phyloP scores from a whole-genome alignment of 2,113 vertebrate genomes.

The Aegotheles bennettii region DNA sequence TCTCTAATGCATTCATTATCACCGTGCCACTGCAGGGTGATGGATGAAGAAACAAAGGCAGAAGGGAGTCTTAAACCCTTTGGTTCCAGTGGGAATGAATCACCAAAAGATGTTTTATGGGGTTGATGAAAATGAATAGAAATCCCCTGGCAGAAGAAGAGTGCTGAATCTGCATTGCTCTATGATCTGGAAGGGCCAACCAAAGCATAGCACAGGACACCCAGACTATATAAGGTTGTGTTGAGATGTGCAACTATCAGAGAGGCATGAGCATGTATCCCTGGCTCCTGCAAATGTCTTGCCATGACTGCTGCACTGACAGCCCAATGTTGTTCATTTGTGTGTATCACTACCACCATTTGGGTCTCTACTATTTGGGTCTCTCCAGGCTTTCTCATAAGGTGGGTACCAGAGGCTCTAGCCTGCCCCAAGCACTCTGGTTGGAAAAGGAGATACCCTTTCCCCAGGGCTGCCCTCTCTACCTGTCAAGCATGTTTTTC shows the following conservation, averaged over 20 bases:
- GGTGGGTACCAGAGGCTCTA: background rate
- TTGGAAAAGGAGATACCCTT: background rate
- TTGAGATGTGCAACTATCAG: background rate
- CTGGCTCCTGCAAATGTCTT: background rate
- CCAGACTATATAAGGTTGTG: too few species aligned
- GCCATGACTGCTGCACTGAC: fast-evolving
- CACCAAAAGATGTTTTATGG: background rate
- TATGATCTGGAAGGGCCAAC: background rate
- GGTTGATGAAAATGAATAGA: background rate
- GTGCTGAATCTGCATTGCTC: background rate
- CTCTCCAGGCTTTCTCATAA: fast-evolving
- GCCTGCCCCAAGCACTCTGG: background rate
- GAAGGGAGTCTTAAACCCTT: background rate
- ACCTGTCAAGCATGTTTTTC: background rate
- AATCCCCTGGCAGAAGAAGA: background rate
- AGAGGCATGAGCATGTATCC: fast-evolving
- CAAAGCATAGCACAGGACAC: background rate
- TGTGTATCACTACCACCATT: background rate
- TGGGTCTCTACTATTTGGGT: fast-evolving
- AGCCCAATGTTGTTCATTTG: background rate
- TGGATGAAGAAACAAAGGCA: background rate
- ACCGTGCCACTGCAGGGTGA: background rate
- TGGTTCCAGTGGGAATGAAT: background rate
- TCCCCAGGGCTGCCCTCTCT: background rate
- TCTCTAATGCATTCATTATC: background rate